These are phyloP conservation scores for Sycobia sp. DNA, from an alignment of 1,140 invertebrate genomes.

Conservation along the genomic window DNA sequence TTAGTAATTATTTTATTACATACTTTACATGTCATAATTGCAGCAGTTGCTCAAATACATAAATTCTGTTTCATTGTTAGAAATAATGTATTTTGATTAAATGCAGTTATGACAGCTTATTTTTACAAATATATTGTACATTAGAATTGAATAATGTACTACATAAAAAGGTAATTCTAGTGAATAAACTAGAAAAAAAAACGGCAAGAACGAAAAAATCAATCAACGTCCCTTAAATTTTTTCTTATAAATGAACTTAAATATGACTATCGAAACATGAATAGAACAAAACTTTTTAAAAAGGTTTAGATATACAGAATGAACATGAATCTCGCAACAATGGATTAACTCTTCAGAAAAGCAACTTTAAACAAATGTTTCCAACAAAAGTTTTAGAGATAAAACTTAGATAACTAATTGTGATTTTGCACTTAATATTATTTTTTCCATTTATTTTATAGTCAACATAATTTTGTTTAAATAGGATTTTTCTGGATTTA, in stretches of 20 bases:
- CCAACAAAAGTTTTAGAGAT: no score
- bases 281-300: no score
- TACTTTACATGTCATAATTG: slow-evolving; percentile 47
- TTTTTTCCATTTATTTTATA: no score
- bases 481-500: no score
- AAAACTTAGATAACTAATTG: no score
- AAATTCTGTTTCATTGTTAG: slow-evolving; percentile 17
- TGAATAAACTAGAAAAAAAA: slow-evolving; percentile 21
- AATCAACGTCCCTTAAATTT: slow-evolving; percentile 29
- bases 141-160: slow-evolving; percentile 21
- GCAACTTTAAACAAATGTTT: no score
- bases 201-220: slow-evolving; percentile 26
- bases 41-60: slow-evolving; percentile 43
- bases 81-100: slow-evolving; percentile 29
- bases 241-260: slow-evolving; percentile 6
- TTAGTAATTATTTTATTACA: slow-evolving; percentile 48
- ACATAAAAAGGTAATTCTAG: slow-evolving; percentile 18
- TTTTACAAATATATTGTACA: slow-evolving; percentile 32
- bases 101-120: slow-evolving; percentile 23
- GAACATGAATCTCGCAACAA: no score
- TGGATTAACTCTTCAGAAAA: no score
- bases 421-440: no score
- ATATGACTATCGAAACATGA: slow-evolving; percentile 25
- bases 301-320: no score
- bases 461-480: no score